phyloP scores from a whole-genome alignment of 1,140 invertebrate genomes.

The Aradophagus sp. region DNA sequence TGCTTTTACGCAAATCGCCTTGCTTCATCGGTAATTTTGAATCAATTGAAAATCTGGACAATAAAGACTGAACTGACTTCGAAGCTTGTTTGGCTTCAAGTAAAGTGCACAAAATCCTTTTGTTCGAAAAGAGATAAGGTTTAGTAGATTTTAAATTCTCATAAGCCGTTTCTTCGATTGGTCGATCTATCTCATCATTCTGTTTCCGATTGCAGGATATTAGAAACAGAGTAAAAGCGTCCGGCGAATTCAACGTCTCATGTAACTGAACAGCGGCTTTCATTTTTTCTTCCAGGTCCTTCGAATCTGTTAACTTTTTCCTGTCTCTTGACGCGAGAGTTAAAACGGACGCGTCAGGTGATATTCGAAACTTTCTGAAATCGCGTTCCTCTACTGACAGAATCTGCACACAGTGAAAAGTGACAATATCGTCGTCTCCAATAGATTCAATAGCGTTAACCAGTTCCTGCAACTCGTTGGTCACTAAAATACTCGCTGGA shows the following conservation, averaged over 20 bases:
- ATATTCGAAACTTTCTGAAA: background rate
- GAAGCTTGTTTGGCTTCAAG: slow-evolving; percentile 67
- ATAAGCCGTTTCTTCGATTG: slow-evolving; percentile 38
- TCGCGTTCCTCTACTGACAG: background rate
- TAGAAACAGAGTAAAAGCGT: slow-evolving; percentile 60
- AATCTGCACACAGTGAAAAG: slow-evolving; percentile 7
- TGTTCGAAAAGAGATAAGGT: slow-evolving; percentile 64
- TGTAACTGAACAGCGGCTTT: slow-evolving; percentile 4
- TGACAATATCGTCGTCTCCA: slow-evolving; percentile 29
- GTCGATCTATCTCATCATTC: slow-evolving; percentile 27
- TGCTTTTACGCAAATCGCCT: slow-evolving; percentile 15
- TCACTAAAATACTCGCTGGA: slow-evolving; percentile 59
- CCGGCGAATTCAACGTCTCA: slow-evolving; percentile 60
- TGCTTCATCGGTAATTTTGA: slow-evolving; percentile 65
- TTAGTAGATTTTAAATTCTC: slow-evolving; percentile 67
- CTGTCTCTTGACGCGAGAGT: slow-evolving; percentile 4
- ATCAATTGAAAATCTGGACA: slow-evolving; percentile 71
- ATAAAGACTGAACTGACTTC: slow-evolving; percentile 66
- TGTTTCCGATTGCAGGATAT: slow-evolving; percentile 56
- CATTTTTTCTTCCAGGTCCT: slow-evolving; percentile 24
- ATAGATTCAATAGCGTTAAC: slow-evolving; percentile 59
- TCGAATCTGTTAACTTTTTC: slow-evolving; percentile 1
- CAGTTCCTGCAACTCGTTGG: slow-evolving; percentile 60
- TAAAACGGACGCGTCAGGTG: slow-evolving; percentile 13
- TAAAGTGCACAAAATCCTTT: slow-evolving; percentile 62